phyloP scores from a whole-genome alignment of 1,140 invertebrate genomes.

The Rhynchophorus ferrugineus region DNA sequence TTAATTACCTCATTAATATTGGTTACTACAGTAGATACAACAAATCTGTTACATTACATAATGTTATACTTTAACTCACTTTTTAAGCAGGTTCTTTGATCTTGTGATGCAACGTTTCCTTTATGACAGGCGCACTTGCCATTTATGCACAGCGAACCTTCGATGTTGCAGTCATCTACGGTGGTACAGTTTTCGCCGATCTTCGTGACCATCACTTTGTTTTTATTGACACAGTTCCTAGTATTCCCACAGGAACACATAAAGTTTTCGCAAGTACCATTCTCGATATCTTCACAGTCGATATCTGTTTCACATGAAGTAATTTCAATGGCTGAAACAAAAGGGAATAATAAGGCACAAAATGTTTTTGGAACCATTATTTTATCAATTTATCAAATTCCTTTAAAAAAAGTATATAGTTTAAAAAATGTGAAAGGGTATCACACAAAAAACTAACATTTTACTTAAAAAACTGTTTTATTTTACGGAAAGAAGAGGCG shows the following conservation, averaged over 20 bases:
- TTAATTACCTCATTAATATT: too few species aligned
- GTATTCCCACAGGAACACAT: background rate
- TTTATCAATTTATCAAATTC: too few species aligned
- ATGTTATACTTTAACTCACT: constrained; percentile 1
- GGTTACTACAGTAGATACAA: too few species aligned
- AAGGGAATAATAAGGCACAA: too few species aligned
- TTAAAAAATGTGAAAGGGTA: too few species aligned
- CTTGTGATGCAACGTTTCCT: background rate
- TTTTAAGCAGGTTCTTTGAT: constrained; percentile 4
- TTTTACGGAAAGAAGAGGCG: too few species aligned
- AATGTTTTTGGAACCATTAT: too few species aligned
- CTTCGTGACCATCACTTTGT: background rate
- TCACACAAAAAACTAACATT: too few species aligned
- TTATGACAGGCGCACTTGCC: background rate
- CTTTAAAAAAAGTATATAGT: too few species aligned
- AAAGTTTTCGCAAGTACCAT: background rate
- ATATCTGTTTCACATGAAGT: background rate
- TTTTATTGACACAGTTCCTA: background rate
- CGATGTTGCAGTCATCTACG: constrained; percentile 1
- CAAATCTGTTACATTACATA: too few species aligned
- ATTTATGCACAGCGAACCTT: constrained; percentile 2
- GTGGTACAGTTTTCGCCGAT: constrained; percentile 2
- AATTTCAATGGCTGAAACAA: too few species aligned
- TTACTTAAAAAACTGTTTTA: too few species aligned
- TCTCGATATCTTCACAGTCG: constrained; percentile 1